These are phyloP conservation scores for Hydropsyche tenuis DNA, from an alignment of 1,140 invertebrate species.

Conservation along the genomic window DNA sequence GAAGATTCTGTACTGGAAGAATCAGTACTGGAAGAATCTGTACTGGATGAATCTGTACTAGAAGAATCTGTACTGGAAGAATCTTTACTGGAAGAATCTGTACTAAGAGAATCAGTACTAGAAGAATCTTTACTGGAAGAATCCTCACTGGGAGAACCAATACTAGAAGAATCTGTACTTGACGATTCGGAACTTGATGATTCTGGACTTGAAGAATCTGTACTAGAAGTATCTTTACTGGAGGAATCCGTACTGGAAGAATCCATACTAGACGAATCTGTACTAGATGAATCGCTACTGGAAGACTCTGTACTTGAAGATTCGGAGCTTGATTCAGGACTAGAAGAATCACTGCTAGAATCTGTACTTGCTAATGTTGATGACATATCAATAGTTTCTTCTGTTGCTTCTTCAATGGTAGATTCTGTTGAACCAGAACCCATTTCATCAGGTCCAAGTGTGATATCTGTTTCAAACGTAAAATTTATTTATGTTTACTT, in stretches of 20 bases:
- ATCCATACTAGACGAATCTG: slow-evolving; percentile 44
- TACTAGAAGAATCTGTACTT: slow-evolving; percentile 42
- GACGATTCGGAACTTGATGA: slow-evolving; percentile 36
- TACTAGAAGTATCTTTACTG: slow-evolving; percentile 17
- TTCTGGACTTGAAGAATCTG: slow-evolving; percentile 29
- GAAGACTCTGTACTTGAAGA: slow-evolving; percentile 37
- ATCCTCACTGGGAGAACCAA: slow-evolving; percentile 27
- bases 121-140: slow-evolving; percentile 19
- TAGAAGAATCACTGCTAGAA: slow-evolving; percentile 4
- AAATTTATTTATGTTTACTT: no score
- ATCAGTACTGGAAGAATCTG: slow-evolving; percentile 20
- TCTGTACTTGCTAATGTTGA: slow-evolving; percentile 6
- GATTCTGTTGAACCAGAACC: slow-evolving; percentile 20
- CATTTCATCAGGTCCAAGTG: slow-evolving; percentile 14
- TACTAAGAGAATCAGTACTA: slow-evolving; percentile 30
- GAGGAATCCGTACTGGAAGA: slow-evolving; percentile 34
- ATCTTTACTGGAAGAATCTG: slow-evolving; percentile 44
- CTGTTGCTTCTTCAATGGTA: slow-evolving; percentile 14
- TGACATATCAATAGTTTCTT: no score
- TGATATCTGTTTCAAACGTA: no score
- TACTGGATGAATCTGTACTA: slow-evolving; percentile 42
- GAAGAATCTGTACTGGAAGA: slow-evolving; percentile 31
- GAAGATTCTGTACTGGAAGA: not conserved
- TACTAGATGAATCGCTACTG: slow-evolving; percentile 31
- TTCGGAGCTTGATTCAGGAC: slow-evolving; percentile 32